A percentile compares a stretch with the other conserved stretches of the same genome.
Conservation (phyloP, 2,113 vertebrate genomes). For the Carollia perspicillata region DNA sequence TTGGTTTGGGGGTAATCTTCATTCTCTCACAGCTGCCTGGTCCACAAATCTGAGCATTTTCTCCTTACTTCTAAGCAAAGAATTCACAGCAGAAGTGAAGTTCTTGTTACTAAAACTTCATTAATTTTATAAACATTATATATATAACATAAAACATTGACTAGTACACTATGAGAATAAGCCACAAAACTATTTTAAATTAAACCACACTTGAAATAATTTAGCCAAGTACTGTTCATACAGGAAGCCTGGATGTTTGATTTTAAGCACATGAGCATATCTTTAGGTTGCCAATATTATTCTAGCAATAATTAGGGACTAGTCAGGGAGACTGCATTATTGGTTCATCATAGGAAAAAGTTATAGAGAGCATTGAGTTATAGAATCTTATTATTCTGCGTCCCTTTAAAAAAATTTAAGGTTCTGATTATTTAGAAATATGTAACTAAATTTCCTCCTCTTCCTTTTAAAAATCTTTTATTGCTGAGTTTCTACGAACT, state of each 20-base stretch:
- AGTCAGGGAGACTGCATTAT: neutral
- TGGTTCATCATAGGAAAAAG: conserved; percentile 14
- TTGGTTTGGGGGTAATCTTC: conserved; percentile 14
- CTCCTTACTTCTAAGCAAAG: conserved; percentile 45
- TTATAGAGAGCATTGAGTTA: neutral
- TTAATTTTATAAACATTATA: conserved; percentile 33
- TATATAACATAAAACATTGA: neutral
- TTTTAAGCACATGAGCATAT: conserved; percentile 14
- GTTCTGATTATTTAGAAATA: conserved; percentile 34
- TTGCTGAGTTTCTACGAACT: neutral
- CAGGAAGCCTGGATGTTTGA: neutral
- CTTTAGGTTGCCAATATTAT: neutral
- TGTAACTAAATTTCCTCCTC: neutral
- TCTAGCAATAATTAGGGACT: conserved; percentile 31
- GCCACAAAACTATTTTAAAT: conserved; percentile 21
- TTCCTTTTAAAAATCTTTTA: conserved; percentile 17
- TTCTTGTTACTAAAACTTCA: conserved; percentile 30
- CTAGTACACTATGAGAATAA: conserved; percentile 28
- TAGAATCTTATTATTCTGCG: neutral
- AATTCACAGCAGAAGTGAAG: conserved; percentile 34
- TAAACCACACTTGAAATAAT: conserved; percentile 41
- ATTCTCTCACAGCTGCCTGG: conserved; percentile 23
- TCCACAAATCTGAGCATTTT: conserved; percentile 10
- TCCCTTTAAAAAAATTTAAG: neutral
- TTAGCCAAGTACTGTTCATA: neutral